Percentiles rank a stretch among this genome's conserved stretches.
phyloP scores from a whole-genome alignment of 2,113 vertebrate species.

The Cryptoleucopteryx plumbea region DNA sequence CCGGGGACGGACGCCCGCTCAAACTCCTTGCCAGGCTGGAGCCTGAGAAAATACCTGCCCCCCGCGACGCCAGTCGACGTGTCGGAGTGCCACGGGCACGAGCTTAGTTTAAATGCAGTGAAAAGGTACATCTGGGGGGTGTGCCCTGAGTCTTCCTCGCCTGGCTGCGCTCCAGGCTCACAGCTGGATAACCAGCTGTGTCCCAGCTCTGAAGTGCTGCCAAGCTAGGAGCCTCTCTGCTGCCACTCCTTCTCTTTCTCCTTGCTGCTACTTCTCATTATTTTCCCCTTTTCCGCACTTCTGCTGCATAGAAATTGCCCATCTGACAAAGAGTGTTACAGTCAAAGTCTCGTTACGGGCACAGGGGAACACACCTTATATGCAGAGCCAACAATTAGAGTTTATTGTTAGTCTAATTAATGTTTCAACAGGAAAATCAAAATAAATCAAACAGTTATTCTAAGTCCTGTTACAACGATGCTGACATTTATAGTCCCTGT shows the following conservation, averaged over 20 bases:
- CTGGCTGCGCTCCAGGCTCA: slow-evolving; percentile 8
- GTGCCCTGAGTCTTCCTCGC: not conserved
- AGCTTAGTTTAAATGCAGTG: not conserved
- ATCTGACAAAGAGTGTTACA: slow-evolving; percentile 2
- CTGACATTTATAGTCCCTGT: not conserved
- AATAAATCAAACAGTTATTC: not conserved
- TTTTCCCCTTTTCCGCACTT: not conserved
- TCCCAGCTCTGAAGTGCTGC: not conserved
- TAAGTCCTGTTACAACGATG: not conserved
- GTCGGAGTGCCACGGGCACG: not conserved
- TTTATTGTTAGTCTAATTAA: slow-evolving; percentile 14
- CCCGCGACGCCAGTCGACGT: accelerated
- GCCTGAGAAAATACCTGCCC: not conserved
- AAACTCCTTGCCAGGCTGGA: not conserved
- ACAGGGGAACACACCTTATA: not conserved
- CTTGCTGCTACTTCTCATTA: not conserved
- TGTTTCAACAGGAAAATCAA: not conserved
- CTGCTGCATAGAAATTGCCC: not conserved
- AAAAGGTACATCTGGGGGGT: not conserved
- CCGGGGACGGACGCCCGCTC: not conserved
- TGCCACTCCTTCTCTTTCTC: slow-evolving; percentile 2
- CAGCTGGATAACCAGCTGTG: slow-evolving; percentile 53
- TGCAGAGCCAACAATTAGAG: not conserved
- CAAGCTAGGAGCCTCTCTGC: not conserved
- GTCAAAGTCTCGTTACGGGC: slow-evolving; percentile 1